A percentile compares a stretch with the other conserved stretches of the same genome.
phyloP scores from a whole-genome alignment of 2,888 invertebrate species.

The Chrysina gloriosa region DNA sequence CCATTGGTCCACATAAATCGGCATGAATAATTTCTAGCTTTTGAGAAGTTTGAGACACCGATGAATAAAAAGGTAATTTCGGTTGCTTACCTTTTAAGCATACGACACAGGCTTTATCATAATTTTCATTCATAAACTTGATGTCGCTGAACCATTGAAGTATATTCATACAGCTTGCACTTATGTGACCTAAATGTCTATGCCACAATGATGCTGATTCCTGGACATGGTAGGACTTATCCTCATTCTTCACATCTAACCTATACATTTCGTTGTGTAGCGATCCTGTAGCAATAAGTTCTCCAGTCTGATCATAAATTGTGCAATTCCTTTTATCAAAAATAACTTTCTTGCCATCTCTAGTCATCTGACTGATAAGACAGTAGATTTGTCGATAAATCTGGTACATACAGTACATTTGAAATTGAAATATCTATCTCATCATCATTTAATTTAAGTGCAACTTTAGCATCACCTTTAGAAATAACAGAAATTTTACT shows the following conservation, averaged over 20 bases:
- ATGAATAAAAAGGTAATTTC: slow-evolving; percentile 24
- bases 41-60: slow-evolving; percentile 9
- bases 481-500: neutral
- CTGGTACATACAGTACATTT: slow-evolving; percentile 19
- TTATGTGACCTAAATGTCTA: slow-evolving; percentile 3
- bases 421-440: neutral
- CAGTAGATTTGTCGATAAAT: slow-evolving; percentile 12
- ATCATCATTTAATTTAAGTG: neutral
- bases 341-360: slow-evolving; percentile 13
- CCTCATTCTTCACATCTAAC: slow-evolving; percentile 12
- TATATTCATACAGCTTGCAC: neutral
- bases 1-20: too few relatives aligned
- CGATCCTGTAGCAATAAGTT: too few relatives aligned
- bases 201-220: slow-evolving; percentile 14
- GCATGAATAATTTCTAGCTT: slow-evolving; percentile 36
- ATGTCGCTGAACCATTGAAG: slow-evolving; percentile 9
- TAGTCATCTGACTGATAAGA: slow-evolving; percentile 3
- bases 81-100: slow-evolving; percentile 39
- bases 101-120: slow-evolving; percentile 10
- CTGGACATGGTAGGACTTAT: neutral
- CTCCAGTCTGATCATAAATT: slow-evolving; percentile 5
- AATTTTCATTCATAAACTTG: too few relatives aligned
- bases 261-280: slow-evolving; percentile 4
- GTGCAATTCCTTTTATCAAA: slow-evolving; percentile 18
- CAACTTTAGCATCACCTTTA: slow-evolving; percentile 13